Base-by-base conservation (phyloP, 2,888 invertebrate genomes). In the Dicyrtomina minuta region DNA sequence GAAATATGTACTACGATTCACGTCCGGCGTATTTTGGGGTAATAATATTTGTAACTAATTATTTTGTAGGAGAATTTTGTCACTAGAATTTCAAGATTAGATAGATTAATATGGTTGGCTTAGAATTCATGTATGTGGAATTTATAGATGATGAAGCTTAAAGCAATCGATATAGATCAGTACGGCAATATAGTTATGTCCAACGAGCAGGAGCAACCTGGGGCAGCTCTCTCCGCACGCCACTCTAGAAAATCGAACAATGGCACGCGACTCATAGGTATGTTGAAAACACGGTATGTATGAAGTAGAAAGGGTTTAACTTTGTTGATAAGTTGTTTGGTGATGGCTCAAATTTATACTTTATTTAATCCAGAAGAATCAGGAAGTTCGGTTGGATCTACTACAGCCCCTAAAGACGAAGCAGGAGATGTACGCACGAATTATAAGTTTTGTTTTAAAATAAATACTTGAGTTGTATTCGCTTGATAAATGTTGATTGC, bases 121-220 rank as follows among this genome's bases (percentile, higher is more conserved):
- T 46, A n/a, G n/a, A n/a, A n/a, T n/a, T n/a, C n/a, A n/a, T n/a
- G n/a, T n/a, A n/a, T n/a, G n/a, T n/a, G n/a, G n/a, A n/a, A n/a
- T n/a, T 33, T 33, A 3, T 8, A 33, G 33, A 33, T 33, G 33
- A 61, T 68, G 56, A 61, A 62, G 22, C 43, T 62, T 8, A 68
- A 56, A 56, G 22, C 55, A 17, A 43, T 68, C 12, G 61, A 53
- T 12, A 68, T 68, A 26, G 68, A 68, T 27, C 15, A 61, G 20
- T 41, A 68, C 26, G 68, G 68, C 2, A 61, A 49, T 22, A 46
- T 24, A 1, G 55, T 24, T 17, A 27, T 55, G 41, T 12, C 51
- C n/a, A 20, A 61, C 13, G 53, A 53, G 15, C n/a, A 41, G 26
- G 20, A 46, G 17, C 33, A 33, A 8, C 33, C 33, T 33, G 8